These are phyloP conservation scores for Vireo griseus DNA, from an alignment of 2,797 vertebrate species.

Conservation along the genomic window DNA sequence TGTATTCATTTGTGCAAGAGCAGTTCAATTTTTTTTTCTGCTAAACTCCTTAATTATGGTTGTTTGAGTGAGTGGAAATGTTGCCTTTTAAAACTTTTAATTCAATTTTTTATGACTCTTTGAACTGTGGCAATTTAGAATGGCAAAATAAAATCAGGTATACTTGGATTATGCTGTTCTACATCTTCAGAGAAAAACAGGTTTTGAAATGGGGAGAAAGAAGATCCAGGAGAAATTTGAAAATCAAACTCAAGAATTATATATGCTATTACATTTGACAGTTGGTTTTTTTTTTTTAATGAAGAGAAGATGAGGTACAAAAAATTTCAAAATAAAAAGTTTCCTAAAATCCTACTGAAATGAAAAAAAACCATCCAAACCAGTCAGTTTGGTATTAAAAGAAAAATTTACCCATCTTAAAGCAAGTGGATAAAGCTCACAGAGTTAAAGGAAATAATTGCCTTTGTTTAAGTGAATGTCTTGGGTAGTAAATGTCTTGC, in stretches of 20 bases:
- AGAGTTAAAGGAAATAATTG: neutral
- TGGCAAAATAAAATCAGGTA: neutral
- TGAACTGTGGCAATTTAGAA: neutral
- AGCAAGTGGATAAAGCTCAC: neutral
- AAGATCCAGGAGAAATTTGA: neutral
- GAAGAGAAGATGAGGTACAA: neutral
- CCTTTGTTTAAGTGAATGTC: neutral
- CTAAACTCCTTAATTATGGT: neutral
- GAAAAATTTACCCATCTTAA: neutral
- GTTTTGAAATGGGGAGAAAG: neutral
- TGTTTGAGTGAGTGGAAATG: neutral
- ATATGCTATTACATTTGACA: neutral
- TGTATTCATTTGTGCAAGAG: neutral
- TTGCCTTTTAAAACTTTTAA: neutral
- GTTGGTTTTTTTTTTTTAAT: neutral
- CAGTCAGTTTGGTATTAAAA: neutral
- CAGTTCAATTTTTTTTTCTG: neutral
- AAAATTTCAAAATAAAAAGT: neutral
- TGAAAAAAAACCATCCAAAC: neutral
- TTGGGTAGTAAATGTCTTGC: neutral
- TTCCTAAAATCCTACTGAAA: neutral
- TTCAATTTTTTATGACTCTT: neutral
- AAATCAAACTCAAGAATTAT: neutral
- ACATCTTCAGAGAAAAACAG: neutral
- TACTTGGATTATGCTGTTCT: neutral